Evolutionary conservation across 2,113 vertebrate genomes (phyloP).

Genomic region (Heterotis niloticus): DNA sequence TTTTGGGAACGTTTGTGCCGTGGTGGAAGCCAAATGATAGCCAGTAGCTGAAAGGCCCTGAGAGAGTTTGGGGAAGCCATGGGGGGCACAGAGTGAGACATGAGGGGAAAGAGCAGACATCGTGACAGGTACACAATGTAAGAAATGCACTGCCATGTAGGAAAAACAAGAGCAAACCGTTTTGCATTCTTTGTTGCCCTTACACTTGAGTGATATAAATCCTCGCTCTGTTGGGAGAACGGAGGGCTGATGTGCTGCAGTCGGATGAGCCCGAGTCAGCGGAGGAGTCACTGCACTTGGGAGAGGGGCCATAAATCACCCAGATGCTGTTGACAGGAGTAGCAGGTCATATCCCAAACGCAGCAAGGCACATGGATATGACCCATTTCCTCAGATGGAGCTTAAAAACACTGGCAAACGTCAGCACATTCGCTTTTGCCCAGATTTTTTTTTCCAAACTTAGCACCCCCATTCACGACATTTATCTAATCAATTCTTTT

Average conservation of each 20-base stretch:
- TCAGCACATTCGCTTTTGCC: background rate
- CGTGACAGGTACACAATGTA: slow-evolving; percentile 36
- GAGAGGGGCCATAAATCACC: slow-evolving; percentile 52
- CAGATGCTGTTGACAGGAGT: slow-evolving; percentile 56
- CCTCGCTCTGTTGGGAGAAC: slow-evolving; percentile 35
- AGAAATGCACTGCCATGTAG: slow-evolving; percentile 55
- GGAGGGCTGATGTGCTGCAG: slow-evolving; percentile 29
- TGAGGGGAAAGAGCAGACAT: slow-evolving; percentile 37
- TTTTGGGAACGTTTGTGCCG: slow-evolving; percentile 22
- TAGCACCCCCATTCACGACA: too few species aligned
- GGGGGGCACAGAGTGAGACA: background rate
- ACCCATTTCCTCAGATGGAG: background rate
- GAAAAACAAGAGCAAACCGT: slow-evolving; percentile 63
- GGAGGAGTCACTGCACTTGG: slow-evolving; percentile 44
- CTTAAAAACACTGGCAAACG: background rate
- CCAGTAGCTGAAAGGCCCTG: background rate
- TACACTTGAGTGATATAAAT: slow-evolving; percentile 50
- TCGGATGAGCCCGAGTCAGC: slow-evolving; percentile 30
- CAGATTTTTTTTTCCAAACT: background rate
- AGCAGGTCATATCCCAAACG: slow-evolving; percentile 55
- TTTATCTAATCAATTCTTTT: background rate
- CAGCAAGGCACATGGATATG: slow-evolving; percentile 35
- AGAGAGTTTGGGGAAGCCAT: background rate
- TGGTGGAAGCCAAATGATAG: background rate
- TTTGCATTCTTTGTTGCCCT: slow-evolving; percentile 51